Evolutionary conservation across 2,888 invertebrate genomes (phyloP).

Genomic region (Drosophila testacea): DNA sequence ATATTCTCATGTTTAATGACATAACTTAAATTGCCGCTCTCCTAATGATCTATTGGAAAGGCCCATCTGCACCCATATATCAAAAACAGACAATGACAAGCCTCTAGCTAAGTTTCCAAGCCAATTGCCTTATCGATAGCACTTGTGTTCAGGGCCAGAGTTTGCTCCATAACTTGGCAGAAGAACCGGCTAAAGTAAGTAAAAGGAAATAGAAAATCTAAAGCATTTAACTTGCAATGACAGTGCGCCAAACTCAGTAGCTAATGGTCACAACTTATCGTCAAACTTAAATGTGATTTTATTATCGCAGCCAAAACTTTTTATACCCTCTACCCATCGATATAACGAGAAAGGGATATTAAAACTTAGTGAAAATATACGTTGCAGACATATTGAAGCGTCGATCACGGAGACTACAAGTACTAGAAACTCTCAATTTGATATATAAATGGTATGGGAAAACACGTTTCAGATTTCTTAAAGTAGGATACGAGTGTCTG

Average conservation of each 20-base stretch:
- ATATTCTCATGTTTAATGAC: slow-evolving; percentile 7
- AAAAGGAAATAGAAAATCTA: slow-evolving; percentile 55
- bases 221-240: slow-evolving; percentile 75
- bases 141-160: slow-evolving; percentile 48
- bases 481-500: not conserved
- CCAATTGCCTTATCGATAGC: slow-evolving; percentile 74
- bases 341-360: not conserved
- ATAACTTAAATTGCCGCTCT: slow-evolving; percentile 10
- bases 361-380: slow-evolving; percentile 6
- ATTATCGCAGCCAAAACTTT: slow-evolving; percentile 79
- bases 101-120: slow-evolving; percentile 65
- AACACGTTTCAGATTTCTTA: not conserved
- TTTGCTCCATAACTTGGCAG: slow-evolving; percentile 65
- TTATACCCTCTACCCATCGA: slow-evolving; percentile 5
- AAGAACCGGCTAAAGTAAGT: slow-evolving; percentile 36
- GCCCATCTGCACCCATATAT: slow-evolving; percentile 61
- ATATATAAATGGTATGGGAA: not conserved
- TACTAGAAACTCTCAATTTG: not conserved
- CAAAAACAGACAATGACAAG: slow-evolving; percentile 62
- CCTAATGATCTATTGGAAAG: slow-evolving; percentile 36
- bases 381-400: not conserved
- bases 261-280: slow-evolving; percentile 79
- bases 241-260: slow-evolving; percentile 52
- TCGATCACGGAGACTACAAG: not conserved
- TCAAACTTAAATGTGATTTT: slow-evolving; percentile 80